Base-by-base conservation (phyloP, 2,888 invertebrate genomes). In the Lasioglossum zephyrum region DNA sequence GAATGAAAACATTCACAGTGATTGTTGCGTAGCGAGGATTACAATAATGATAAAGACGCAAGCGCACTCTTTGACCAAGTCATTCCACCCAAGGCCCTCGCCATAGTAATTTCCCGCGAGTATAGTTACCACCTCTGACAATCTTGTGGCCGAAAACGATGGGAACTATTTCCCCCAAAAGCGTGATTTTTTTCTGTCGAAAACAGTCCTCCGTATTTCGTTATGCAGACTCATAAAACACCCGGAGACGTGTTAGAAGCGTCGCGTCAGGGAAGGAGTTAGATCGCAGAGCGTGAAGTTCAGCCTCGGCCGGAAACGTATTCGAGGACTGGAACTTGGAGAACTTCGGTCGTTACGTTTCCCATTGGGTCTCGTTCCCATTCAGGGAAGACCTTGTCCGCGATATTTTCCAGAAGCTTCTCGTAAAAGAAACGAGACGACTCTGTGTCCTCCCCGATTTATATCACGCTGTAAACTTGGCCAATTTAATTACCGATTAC, bases 401-500 rank as follows among this genome's bases (percentile, higher is more conserved):
- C 57, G 11, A n/a, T 57, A 57, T 26, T 31, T 63, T 31, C 31
- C 57, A n/a, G 11, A 11, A 3, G 57, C 4, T n/a, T 4, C 57
- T 57, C n/a, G n/a, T 57, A 57, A n/a, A 57, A 57, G n/a, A 53
- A 53, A 22, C 44, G 53, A n/a, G 57, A n/a, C 11, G 11, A 57
- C 11, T n/a, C 11, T 4, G n/a, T n/a, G n/a, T 57, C n/a, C 57
- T 57, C n/a, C 57, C n/a, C n/a, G 57, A 53, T 53, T 5, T 53
- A 53, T 70, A 39, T 70, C 11, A 11, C n/a, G 11, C 49, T 13
- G 8, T 82, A 75, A 75, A 82, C 60, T 53, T 31, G 8, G 31
- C 72, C 63, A 39, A 84, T 86, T 86, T 84, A 86, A 86, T 86
- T 79, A 85, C 86, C 26, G n/a, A 76, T 73, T 73, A 53, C 69